These are phyloP conservation scores for Gerris lacustris DNA, from an alignment of 2,888 invertebrate species.

Conservation along the genomic window DNA sequence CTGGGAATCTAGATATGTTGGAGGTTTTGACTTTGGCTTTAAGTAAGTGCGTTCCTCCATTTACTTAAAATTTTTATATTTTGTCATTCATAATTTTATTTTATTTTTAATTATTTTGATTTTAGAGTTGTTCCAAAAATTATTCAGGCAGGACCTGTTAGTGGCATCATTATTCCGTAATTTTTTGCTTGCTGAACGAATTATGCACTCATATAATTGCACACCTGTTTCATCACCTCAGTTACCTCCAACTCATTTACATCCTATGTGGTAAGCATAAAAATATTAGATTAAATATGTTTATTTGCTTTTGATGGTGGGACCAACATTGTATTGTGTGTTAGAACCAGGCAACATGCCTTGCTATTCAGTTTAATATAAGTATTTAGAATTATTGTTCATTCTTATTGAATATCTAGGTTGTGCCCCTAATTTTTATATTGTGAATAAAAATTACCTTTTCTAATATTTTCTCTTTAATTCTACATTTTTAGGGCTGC, in stretches of 20 bases:
- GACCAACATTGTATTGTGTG: no score
- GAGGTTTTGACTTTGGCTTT: no score
- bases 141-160: conserved; percentile 92
- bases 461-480: no score
- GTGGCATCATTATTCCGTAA: conserved; percentile 98
- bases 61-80: background rate
- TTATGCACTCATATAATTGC: conserved; percentile 92
- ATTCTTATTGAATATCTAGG: no score
- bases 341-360: no score
- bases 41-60: no score
- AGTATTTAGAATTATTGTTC: no score
- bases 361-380: no score
- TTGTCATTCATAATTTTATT: background rate
- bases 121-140: conserved; percentile 80
- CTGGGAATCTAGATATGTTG: no score
- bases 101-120: conserved; percentile 22
- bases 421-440: no score
- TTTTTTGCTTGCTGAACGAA: conserved; percentile 89
- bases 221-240: conserved; percentile 87
- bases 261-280: conserved; percentile 43
- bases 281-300: conserved; percentile 32
- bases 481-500: conserved; percentile 42
- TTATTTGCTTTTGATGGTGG: no score
- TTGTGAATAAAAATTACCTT: no score
- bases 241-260: conserved; percentile 68